Evolutionary conservation across 2,888 invertebrate species (phyloP), one percentile per base, ranked within the genome.

Genomic region (Tetramorium bicarinatum): DNA sequence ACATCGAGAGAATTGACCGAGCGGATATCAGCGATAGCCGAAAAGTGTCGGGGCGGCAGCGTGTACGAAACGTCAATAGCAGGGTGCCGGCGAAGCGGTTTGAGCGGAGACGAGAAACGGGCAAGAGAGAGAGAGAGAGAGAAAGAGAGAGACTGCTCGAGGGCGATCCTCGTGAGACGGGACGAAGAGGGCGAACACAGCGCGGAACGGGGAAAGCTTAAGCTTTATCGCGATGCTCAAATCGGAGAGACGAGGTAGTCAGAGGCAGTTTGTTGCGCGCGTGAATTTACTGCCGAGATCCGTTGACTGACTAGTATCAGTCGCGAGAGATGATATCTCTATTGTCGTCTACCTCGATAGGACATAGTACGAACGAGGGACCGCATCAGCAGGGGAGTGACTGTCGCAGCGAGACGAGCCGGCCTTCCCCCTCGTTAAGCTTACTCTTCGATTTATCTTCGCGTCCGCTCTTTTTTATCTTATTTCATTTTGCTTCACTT

Each of bases 251-350:
- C 29, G 29, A 34, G 29, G 29, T 4, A 34, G 29, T 34, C 29
- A 4, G 86, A 86, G 88, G 85, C 86, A 91, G 90, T 91, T 91
- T 87, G 91, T 89, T 90, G 91, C 88, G 84, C 88, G 91, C 89
- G 80, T 34, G 90, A 92, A 91, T 91, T 92, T 92, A 91, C 91
- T 87, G 89, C 85, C 87, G 76, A 87, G 71, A 76, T 90, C 80
- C 87, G 88, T 91, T 88, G 87, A 88, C 90, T 86, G 89, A 91
- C 92, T 89, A 87, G 89, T 89, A 81, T 83, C 80, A 84, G 83
- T 77, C 82, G 62, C 72, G 64, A 71, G 79, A 88, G 91, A 91
- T 88, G 80, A 88, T 91, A 91, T 91, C 91, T 89, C 75, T 44
- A 49, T 89, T 77, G 61, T 47, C 86, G 82, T 84, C 71, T 84